A percentile compares a stretch with the other conserved stretches of the same genome.
phyloP scores from a whole-genome alignment of 2,797 vertebrate genomes.

The Malurus splendens region DNA sequence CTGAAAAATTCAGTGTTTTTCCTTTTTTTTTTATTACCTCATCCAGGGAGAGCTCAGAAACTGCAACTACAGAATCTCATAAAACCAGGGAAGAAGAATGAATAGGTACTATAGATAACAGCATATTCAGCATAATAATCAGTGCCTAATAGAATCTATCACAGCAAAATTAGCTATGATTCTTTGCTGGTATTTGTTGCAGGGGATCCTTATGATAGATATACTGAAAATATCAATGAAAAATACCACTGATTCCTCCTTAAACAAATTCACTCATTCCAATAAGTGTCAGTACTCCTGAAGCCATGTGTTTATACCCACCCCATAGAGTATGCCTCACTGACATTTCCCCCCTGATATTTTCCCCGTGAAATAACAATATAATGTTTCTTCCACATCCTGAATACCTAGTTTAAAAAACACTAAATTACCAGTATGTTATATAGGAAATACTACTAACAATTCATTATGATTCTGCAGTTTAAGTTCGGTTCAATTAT shows the following conservation, averaged over 20 bases:
- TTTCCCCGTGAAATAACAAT: background rate
- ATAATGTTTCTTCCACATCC: background rate
- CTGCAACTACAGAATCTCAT: background rate
- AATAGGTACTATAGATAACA: background rate
- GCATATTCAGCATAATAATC: background rate
- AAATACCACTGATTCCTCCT: background rate
- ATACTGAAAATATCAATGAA: background rate
- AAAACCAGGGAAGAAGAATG: background rate
- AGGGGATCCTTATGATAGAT: background rate
- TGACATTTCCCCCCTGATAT: background rate
- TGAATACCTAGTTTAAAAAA: background rate
- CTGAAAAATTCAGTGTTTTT: background rate
- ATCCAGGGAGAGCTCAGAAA: background rate
- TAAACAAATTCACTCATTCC: background rate
- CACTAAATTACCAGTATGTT: background rate
- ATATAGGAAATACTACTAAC: background rate
- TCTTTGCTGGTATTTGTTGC: background rate
- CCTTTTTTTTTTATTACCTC: background rate
- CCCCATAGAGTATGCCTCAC: background rate
- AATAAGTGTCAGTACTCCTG: background rate
- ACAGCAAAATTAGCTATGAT: background rate
- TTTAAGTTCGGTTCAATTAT: background rate
- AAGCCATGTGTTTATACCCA: background rate
- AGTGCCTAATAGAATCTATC: background rate
- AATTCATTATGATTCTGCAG: background rate